phyloP scores from a whole-genome alignment of 2,113 vertebrate genomes.

The Elephantulus edwardii region DNA sequence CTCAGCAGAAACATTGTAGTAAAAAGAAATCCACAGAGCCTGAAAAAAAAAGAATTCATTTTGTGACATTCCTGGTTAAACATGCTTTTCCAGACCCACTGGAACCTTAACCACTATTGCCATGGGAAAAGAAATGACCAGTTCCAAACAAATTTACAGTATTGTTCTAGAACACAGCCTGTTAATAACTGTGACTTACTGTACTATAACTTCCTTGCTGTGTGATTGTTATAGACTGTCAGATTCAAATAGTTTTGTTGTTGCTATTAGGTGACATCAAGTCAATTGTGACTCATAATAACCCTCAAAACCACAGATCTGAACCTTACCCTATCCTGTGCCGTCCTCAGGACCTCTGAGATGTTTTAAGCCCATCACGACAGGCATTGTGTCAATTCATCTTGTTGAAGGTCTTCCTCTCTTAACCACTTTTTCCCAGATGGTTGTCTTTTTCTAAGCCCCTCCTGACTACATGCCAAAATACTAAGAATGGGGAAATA shows the following conservation, averaged over 20 bases:
- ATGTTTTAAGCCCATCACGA: too few species aligned
- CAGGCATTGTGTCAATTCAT: too few species aligned
- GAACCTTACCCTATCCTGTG: too few species aligned
- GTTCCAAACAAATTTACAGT: constrained; percentile 38
- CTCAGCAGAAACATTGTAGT: constrained; percentile 17
- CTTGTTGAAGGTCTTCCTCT: too few species aligned
- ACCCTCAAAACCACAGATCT: too few species aligned
- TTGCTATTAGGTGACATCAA: too few species aligned
- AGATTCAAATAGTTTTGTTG: not conserved
- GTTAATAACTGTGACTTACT: constrained; percentile 39
- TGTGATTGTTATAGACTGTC: not conserved
- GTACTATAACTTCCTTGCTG: not conserved
- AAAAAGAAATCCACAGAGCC: constrained; percentile 48
- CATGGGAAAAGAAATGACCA: constrained; percentile 53
- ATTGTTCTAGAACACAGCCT: not conserved
- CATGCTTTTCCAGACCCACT: constrained; percentile 14
- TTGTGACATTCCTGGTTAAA: constrained; percentile 35
- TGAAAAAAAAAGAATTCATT: constrained; percentile 45
- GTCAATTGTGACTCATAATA: too few species aligned
- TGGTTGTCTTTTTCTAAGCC: too few species aligned
- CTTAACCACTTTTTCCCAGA: too few species aligned
- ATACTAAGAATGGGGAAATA: too few species aligned
- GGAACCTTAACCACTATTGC: constrained; percentile 52
- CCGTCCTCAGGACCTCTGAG: too few species aligned
- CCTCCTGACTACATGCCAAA: too few species aligned